Percentiles rank a stretch among this genome's conserved stretches.
Evolutionary conservation across 2,888 invertebrate genomes (phyloP).

Genomic region (Synergus laeviventris): DNA sequence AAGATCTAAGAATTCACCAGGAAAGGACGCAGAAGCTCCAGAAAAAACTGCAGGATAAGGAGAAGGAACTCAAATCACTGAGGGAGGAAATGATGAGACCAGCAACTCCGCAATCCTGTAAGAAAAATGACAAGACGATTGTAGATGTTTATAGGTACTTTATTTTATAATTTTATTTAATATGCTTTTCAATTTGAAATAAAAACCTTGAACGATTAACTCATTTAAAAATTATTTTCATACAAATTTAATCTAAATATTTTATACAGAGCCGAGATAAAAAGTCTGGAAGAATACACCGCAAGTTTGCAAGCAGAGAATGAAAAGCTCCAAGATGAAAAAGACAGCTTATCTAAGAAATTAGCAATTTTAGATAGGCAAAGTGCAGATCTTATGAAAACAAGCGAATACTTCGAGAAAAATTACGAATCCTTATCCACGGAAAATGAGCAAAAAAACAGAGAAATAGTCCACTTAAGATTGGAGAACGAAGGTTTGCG

Average conservation of each 20-base stretch:
- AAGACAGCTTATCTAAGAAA: constrained; percentile 76
- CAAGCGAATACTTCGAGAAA: constrained; percentile 59
- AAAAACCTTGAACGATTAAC: neutral
- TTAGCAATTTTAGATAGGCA: constrained; percentile 45
- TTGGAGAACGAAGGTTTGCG: constrained; percentile 67
- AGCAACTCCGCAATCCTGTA: constrained; percentile 69
- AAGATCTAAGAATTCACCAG: constrained; percentile 79
- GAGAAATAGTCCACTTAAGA: constrained; percentile 64
- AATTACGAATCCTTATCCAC: constrained; percentile 58
- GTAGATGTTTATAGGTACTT: constrained; percentile 71
- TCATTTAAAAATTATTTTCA: neutral
- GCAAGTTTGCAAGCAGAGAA: constrained; percentile 77
- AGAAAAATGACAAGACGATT: constrained; percentile 63
- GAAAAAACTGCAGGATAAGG: constrained; percentile 75
- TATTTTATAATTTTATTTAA: neutral
- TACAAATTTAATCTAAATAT: neutral
- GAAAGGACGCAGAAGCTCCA: constrained; percentile 78
- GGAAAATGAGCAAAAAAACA: constrained; percentile 64
- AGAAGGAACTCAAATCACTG: constrained; percentile 71
- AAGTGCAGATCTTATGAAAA: constrained; percentile 57
- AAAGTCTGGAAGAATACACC: constrained; percentile 78
- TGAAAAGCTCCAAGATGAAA: constrained; percentile 78
- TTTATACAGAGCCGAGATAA: constrained; percentile 73
- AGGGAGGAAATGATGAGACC: constrained; percentile 68
- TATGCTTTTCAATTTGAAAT: too few relatives aligned